phyloP scores from a whole-genome alignment of 2,888 invertebrate genomes.

The Nephrotoma appendiculata region DNA sequence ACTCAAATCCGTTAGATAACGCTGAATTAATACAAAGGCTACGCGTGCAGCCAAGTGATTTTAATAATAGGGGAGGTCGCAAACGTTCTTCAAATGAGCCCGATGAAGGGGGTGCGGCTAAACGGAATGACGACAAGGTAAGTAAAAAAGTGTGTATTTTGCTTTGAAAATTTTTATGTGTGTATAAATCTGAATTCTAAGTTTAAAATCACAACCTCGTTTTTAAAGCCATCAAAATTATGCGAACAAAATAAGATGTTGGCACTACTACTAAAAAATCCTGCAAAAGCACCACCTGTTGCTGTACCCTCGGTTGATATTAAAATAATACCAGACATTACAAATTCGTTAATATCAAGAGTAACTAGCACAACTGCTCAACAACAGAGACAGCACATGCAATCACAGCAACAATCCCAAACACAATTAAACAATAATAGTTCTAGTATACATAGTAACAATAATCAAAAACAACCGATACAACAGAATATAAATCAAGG shows the following conservation, averaged over 20 bases:
- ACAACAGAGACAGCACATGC: conserved; percentile 15
- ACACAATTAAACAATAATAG: conserved; percentile 10
- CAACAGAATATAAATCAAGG: conserved; percentile 13
- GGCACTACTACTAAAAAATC: conserved; percentile 64
- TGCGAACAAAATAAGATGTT: conserved; percentile 77
- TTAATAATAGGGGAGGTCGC: conserved; percentile 27
- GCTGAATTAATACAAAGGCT: conserved; percentile 32
- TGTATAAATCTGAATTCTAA: neutral
- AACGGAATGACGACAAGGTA: conserved; percentile 26
- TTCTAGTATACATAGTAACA: conserved; percentile 8
- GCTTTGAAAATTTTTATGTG: neutral
- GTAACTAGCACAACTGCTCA: conserved; percentile 17
- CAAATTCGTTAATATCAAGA: conserved; percentile 22
- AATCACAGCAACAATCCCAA: conserved; percentile 26
- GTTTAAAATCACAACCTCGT: conserved; percentile 19
- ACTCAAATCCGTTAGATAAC: conserved; percentile 23
- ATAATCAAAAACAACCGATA: conserved; percentile 9
- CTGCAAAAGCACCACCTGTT: conserved; percentile 44
- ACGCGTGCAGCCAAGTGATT: conserved; percentile 18
- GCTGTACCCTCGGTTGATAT: conserved; percentile 25
- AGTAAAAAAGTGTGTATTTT: neutral
- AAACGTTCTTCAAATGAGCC: conserved; percentile 50
- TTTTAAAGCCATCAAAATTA: conserved; percentile 41
- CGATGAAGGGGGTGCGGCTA: conserved; percentile 34
- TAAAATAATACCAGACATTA: conserved; percentile 31